Evolutionary conservation across 1,140 invertebrate genomes (phyloP).

Genomic region (Lepidotrigona ventralis): DNA sequence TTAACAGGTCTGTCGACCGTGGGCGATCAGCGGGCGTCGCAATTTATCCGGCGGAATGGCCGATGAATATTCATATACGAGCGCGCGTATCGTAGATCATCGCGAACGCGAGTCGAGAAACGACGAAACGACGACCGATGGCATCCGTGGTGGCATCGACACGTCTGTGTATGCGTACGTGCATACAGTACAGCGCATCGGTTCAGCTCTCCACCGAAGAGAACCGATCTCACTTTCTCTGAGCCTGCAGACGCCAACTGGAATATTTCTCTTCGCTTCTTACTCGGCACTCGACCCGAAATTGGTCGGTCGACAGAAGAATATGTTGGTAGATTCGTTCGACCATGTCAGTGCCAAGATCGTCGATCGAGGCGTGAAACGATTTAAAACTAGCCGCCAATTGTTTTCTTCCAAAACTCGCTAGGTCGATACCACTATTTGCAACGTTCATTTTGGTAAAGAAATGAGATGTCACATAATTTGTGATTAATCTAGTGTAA

Average conservation of each 20-base stretch:
- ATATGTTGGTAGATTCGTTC: not conserved
- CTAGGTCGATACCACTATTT: too few species aligned
- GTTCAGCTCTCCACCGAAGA: conserved; percentile 13
- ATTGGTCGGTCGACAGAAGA: not conserved
- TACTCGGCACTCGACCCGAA: not conserved
- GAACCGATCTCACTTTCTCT: conserved; percentile 62
- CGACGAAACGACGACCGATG: conserved; percentile 29
- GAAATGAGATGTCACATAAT: too few species aligned
- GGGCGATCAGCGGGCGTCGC: conserved; percentile 42
- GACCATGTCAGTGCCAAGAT: conserved; percentile 42
- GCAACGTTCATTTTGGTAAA: too few species aligned
- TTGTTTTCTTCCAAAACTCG: too few species aligned
- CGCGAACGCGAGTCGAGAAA: conserved; percentile 7
- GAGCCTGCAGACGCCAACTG: conserved; percentile 46
- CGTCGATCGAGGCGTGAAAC: not conserved
- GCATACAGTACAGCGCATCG: not conserved
- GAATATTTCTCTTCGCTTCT: conserved; percentile 51
- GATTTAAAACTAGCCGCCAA: not conserved
- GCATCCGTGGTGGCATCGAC: conserved; percentile 13
- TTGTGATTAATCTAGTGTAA: too few species aligned
- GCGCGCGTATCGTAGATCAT: conserved; percentile 53
- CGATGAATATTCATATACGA: conserved; percentile 50
- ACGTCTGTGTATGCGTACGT: not conserved
- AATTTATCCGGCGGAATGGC: conserved; percentile 53
- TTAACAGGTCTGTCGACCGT: conserved; percentile 37